These are phyloP conservation scores for Drosophila borealis DNA, from an alignment of 2,888 invertebrate genomes.

Conservation along the genomic window DNA sequence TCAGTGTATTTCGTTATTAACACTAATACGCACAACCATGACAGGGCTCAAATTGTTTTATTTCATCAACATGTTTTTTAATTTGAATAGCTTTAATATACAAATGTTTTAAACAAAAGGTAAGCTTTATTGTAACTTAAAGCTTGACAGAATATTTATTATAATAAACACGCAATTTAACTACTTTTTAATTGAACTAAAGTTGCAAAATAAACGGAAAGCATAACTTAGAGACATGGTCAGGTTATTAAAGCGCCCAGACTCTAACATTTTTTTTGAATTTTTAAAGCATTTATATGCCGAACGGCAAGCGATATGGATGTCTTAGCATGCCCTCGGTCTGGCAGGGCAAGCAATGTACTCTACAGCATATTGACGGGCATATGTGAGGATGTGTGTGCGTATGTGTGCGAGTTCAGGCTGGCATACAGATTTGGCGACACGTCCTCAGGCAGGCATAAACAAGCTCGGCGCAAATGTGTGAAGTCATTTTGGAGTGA, in stretches of 20 bases:
- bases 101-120: background rate
- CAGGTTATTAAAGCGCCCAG: no score
- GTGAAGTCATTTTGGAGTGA: slow-evolving; percentile 56
- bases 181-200: no score
- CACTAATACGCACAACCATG: no score
- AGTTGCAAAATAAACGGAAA: no score
- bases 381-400: background rate
- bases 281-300: no score
- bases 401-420: slow-evolving; percentile 12
- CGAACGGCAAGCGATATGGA: background rate
- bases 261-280: no score
- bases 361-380: slow-evolving; percentile 38
- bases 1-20: no score
- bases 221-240: no score
- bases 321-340: background rate
- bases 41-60: no score
- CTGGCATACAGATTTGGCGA: slow-evolving; percentile 49
- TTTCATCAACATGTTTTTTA: background rate
- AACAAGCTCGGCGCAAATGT: slow-evolving; percentile 53
- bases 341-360: slow-evolving; percentile 1
- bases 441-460: slow-evolving; percentile 54
- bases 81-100: no score
- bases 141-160: no score
- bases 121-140: background rate
- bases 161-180: no score